Base-by-base conservation (phyloP, 2,797 vertebrate genomes). In the Melopsittacus undulatus region DNA sequence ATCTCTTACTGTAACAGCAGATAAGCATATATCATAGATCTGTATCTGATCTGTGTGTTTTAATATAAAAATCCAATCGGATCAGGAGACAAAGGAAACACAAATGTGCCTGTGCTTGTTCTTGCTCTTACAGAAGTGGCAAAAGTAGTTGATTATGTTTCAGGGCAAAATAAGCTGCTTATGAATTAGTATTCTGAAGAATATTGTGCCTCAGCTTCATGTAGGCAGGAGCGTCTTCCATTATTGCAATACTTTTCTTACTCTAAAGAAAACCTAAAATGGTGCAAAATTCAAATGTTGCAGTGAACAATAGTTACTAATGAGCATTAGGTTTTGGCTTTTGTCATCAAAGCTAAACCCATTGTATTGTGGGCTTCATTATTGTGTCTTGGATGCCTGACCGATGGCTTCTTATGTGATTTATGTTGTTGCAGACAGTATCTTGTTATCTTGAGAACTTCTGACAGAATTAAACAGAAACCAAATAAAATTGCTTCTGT, bases 391-490 rank as follows among this genome's bases (percentile, higher is more conserved):
- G 46, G 42, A 67, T 62, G 94, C 74, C 76, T 87, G 95, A 97
- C 34, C 96, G 96, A 96, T 83, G 63, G 48, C 61, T 95, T 95
- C 94, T 79, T 85, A 45, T 30, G 54, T 96, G 96, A 97, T 97
- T 96, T 97, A 95, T 96, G 73, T 86, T 83, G 83, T 84, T 89
- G 63, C 66, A 82, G 68, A 82, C 48, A 40, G 63, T 81, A 79
- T 73, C 96, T 97, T 97, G 91, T 97, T 97, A 96, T 96, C 95
- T 90, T 93, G 88, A 86, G 89, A 88, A 64, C 81, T 97, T 95
- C 77, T 94, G 81, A 95, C 86, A 42, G 46, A 89, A 95, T 95
- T 90, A 92, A 96, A 96, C 83, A 94, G 93, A 93, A 92, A 69
- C 48, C 72, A 91, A 86, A 95, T 75, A 96, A 96, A 97, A 97